Conservation (phyloP, 2,113 vertebrate genomes). For the Theropithecus gelada region DNA sequence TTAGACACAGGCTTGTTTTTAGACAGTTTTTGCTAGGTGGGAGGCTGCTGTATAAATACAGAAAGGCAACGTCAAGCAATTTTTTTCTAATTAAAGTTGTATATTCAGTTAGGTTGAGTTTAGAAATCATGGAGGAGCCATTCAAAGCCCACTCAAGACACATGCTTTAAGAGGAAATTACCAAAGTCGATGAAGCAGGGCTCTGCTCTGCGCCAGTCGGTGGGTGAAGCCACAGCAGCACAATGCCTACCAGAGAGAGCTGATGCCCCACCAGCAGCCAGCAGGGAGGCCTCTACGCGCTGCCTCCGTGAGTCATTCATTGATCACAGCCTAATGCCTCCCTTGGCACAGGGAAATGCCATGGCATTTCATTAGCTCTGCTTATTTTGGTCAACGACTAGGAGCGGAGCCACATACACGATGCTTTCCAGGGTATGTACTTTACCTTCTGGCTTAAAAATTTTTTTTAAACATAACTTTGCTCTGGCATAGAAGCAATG, state of each 20-base stretch:
- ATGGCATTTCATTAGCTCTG: conserved; percentile 7
- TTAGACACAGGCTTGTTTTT: background rate
- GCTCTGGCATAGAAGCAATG: background rate
- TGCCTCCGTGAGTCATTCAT: background rate
- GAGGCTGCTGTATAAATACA: background rate
- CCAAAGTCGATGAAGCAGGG: background rate
- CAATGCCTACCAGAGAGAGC: background rate
- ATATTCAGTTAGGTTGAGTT: background rate
- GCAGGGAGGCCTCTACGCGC: background rate
- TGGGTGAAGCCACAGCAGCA: background rate
- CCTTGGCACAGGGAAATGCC: conserved; percentile 16
- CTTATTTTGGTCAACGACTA: background rate
- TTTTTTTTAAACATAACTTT: background rate
- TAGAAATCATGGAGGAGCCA: background rate
- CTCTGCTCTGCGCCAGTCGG: background rate
- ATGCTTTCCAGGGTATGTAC: background rate
- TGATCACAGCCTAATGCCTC: background rate
- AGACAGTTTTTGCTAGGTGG: background rate
- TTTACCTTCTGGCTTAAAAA: background rate
- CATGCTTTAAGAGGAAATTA: background rate
- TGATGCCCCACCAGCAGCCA: background rate
- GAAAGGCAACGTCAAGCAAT: background rate
- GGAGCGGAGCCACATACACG: background rate
- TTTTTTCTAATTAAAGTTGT: background rate
- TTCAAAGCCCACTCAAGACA: background rate